phyloP scores from a whole-genome alignment of 2,888 invertebrate genomes.

The Hydrotaea diabolus region DNA sequence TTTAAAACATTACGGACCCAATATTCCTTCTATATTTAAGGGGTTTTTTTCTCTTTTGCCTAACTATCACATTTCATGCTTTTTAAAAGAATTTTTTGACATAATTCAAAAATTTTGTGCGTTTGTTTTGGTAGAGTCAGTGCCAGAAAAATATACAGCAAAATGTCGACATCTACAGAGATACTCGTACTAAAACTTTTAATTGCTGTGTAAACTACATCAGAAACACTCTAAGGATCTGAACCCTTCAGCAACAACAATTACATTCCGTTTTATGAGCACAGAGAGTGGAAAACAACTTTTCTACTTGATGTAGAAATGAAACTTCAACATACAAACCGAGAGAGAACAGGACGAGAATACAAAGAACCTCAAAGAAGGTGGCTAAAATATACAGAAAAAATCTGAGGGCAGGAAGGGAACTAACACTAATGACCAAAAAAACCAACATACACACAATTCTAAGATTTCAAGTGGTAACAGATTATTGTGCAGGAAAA shows the following conservation, averaged over 20 bases:
- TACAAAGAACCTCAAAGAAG: neutral
- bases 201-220: constrained; percentile 62
- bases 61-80: no score
- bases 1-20: no score
- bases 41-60: no score
- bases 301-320: neutral
- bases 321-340: neutral
- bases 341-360: neutral
- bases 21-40: no score
- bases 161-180: neutral
- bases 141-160: neutral
- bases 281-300: neutral
- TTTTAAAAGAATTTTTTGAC: neutral
- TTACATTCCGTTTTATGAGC: neutral
- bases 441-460: neutral
- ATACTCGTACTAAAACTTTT: constrained; percentile 35
- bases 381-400: no score
- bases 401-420: neutral
- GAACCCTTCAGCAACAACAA: constrained; percentile 12
- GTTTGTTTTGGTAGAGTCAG: neutral
- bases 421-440: constrained; percentile 13
- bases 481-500: constrained; percentile 33
- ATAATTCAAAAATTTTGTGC: neutral
- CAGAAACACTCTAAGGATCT: constrained; percentile 52
- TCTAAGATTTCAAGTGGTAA: constrained; percentile 46